Conservation (phyloP, 2,797 vertebrate species). For the Thaleichthys pacificus region DNA sequence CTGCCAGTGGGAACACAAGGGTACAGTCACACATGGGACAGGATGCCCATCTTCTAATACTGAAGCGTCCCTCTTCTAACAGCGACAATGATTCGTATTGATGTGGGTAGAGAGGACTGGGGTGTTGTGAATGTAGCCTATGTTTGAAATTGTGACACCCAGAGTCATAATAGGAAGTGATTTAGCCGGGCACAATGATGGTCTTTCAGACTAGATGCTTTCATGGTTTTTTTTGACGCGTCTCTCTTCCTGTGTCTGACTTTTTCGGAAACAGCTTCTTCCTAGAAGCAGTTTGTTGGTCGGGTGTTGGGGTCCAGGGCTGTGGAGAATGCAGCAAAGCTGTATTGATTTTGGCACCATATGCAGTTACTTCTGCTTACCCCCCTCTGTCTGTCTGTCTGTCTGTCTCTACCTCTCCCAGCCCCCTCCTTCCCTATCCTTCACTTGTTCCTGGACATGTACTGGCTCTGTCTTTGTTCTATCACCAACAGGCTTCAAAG, state of each 20-base stretch:
- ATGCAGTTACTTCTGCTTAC: conserved; percentile 20
- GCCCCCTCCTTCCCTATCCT: neutral
- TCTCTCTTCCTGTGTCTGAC: conserved; percentile 17
- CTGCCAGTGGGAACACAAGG: conserved; percentile 1
- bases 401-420: neutral
- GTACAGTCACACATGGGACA: conserved; percentile 23
- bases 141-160: conserved; percentile 44
- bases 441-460: too few species aligned
- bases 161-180: conserved; percentile 46
- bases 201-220: conserved; percentile 46
- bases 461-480: conserved; percentile 24
- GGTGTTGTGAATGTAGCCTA: conserved; percentile 50
- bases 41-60: conserved; percentile 11
- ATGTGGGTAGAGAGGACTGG: neutral
- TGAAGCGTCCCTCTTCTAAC: conserved; percentile 21
- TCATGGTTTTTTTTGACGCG: conserved; percentile 40
- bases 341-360: conserved; percentile 51
- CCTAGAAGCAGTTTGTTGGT: conserved; percentile 23
- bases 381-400: conserved; percentile 37
- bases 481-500: conserved; percentile 33
- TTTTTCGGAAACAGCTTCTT: conserved; percentile 31
- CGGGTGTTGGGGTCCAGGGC: conserved; percentile 38
- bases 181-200: conserved; percentile 50
- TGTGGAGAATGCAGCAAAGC: neutral
- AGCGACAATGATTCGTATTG: conserved; percentile 52